Percentiles rank a stretch among this genome's conserved stretches.
Conservation (phyloP, 2,797 vertebrate genomes). For the Eidolon dupreanum region DNA sequence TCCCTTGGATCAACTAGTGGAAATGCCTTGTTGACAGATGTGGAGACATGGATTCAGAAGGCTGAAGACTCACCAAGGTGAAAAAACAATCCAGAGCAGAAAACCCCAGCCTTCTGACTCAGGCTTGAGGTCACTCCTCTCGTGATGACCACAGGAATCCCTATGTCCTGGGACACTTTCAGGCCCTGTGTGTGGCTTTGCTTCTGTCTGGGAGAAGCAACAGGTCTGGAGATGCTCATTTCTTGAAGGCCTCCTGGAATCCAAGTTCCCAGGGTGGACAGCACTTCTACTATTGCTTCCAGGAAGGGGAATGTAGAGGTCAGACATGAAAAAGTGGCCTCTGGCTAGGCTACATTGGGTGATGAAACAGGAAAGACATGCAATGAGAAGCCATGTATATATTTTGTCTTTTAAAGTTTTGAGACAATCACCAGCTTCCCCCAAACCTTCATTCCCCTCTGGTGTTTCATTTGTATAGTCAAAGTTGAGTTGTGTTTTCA, state of each 20-base stretch:
- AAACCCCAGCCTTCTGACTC: background rate
- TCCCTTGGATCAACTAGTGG: background rate
- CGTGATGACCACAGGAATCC: background rate
- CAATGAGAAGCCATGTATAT: background rate
- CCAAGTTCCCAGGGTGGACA: background rate
- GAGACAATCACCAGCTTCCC: background rate
- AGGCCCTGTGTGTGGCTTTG: background rate
- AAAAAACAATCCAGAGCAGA: background rate
- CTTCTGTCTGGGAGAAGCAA: background rate
- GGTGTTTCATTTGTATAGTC: background rate
- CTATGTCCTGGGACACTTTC: background rate
- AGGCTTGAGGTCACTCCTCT: background rate
- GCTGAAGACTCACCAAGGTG: background rate
- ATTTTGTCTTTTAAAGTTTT: slow-evolving; percentile 20
- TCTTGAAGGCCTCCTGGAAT: background rate
- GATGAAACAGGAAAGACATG: slow-evolving; percentile 2
- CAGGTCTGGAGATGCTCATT: background rate
- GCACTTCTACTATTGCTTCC: background rate
- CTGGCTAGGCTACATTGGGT: background rate
- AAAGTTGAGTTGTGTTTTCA: slow-evolving; percentile 40
- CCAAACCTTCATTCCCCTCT: background rate
- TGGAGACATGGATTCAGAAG: background rate
- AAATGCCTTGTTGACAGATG: background rate
- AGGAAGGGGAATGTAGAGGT: background rate
- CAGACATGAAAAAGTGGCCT: slow-evolving; percentile 5